Percentiles rank a stretch among this genome's conserved stretches.
phyloP scores from a whole-genome alignment of 2,797 vertebrate genomes.

The Caiman crocodilus region DNA sequence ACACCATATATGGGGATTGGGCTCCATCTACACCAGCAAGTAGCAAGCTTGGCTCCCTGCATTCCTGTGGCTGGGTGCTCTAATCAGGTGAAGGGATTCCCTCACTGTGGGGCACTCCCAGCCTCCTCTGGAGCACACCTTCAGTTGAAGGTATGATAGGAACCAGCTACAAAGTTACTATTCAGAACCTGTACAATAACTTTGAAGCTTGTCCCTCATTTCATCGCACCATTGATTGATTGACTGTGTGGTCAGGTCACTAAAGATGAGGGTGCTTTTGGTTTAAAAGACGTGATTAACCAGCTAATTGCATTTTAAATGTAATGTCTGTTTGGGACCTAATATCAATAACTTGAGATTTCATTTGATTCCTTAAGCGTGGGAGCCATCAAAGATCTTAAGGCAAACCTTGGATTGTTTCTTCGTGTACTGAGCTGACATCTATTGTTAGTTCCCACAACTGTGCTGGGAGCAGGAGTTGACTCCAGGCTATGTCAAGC shows the following conservation, averaged over 20 bases:
- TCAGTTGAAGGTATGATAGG: too few species aligned
- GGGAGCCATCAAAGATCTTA: background rate
- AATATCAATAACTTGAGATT: background rate
- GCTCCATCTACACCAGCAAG: too few species aligned
- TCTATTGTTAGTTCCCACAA: background rate
- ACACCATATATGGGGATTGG: too few species aligned
- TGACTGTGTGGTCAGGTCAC: background rate
- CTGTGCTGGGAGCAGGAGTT: background rate
- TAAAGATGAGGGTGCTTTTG: background rate
- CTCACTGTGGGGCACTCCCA: too few species aligned
- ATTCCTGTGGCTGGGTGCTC: too few species aligned
- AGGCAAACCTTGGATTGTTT: background rate
- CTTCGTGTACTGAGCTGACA: background rate
- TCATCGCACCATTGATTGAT: background rate
- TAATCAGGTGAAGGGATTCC: too few species aligned
- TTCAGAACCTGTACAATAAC: too few species aligned
- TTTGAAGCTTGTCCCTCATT: too few species aligned
- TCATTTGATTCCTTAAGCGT: background rate
- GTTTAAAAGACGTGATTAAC: background rate
- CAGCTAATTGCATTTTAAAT: background rate
- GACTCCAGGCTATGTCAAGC: background rate
- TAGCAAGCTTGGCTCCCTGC: too few species aligned
- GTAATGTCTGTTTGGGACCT: background rate
- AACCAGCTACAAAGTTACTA: too few species aligned
- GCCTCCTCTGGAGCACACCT: too few species aligned